These are phyloP conservation scores for Andricus grossulariae DNA, from an alignment of 1,140 invertebrate genomes.

Conservation along the genomic window DNA sequence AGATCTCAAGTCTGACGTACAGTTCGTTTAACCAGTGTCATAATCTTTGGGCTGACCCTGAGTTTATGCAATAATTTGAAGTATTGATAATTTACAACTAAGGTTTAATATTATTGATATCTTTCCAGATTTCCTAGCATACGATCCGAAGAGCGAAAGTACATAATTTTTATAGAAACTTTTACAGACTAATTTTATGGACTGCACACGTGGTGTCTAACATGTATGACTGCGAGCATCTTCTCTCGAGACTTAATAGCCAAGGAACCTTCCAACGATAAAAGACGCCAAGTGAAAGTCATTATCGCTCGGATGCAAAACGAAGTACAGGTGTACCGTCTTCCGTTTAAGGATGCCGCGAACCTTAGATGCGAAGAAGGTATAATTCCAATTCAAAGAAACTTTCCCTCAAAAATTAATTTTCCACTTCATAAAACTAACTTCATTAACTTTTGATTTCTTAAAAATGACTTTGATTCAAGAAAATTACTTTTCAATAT, in stretches of 20 bases:
- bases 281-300: conserved; percentile 57
- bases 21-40: conserved; percentile 19
- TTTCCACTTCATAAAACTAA: too few relatives aligned
- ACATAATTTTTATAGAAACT: conserved; percentile 11
- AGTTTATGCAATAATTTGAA: background rate
- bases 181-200: conserved; percentile 13
- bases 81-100: background rate
- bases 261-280: conserved; percentile 46
- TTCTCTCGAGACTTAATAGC: conserved; percentile 20
- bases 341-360: conserved; percentile 47
- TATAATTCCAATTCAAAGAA: too few relatives aligned
- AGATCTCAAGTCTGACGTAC: conserved; percentile 9
- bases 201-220: conserved; percentile 1
- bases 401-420: too few relatives aligned
- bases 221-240: background rate
- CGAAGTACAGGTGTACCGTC: conserved; percentile 35
- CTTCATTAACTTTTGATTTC: too few relatives aligned
- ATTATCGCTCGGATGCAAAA: conserved; percentile 49
- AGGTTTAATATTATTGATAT: too few relatives aligned
- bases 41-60: background rate
- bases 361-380: conserved; percentile 38
- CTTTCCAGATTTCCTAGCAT: background rate
- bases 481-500: too few relatives aligned
- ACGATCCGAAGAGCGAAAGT: background rate
- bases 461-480: too few relatives aligned